Percentiles rank a stretch among this genome's conserved stretches.
phyloP scores from a whole-genome alignment of 1,140 invertebrate genomes.

The Telenomus remus region DNA sequence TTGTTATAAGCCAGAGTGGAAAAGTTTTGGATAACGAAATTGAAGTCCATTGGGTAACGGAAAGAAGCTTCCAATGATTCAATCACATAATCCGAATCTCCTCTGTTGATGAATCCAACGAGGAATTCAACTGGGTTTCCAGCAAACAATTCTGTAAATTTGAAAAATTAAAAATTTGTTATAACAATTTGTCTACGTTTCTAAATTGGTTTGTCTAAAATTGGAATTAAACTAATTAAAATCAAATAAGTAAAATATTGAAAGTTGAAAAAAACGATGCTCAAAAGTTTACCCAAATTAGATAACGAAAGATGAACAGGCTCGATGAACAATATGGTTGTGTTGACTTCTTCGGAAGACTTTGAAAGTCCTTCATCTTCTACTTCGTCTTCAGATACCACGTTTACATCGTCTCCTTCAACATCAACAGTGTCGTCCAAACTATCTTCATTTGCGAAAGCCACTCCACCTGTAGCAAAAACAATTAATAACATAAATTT shows the following conservation, averaged over 20 bases:
- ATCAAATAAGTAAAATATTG: too few species aligned
- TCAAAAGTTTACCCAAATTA: conserved; percentile 63
- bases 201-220: too few species aligned
- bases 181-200: too few species aligned
- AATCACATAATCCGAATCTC: conserved; percentile 91
- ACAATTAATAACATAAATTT: conserved; percentile 24
- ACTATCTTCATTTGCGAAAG: conserved; percentile 80
- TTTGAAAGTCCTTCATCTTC: conserved; percentile 81
- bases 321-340: conserved; percentile 93
- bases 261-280: too few species aligned
- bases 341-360: conserved; percentile 94
- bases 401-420: conserved; percentile 82
- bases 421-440: conserved; percentile 86
- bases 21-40: conserved; percentile 98
- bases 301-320: conserved; percentile 77
- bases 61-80: conserved; percentile 97
- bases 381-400: conserved; percentile 79
- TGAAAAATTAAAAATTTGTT: conserved; percentile 1
- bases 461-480: conserved; percentile 79
- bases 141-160: conserved; percentile 89
- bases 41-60: conserved; percentile 98
- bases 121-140: conserved; percentile 95
- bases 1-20: conserved; percentile 92
- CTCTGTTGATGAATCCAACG: conserved; percentile 97
- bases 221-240: too few species aligned